phyloP scores from a whole-genome alignment of 2,888 invertebrate genomes.

The Sisyra nigra region DNA sequence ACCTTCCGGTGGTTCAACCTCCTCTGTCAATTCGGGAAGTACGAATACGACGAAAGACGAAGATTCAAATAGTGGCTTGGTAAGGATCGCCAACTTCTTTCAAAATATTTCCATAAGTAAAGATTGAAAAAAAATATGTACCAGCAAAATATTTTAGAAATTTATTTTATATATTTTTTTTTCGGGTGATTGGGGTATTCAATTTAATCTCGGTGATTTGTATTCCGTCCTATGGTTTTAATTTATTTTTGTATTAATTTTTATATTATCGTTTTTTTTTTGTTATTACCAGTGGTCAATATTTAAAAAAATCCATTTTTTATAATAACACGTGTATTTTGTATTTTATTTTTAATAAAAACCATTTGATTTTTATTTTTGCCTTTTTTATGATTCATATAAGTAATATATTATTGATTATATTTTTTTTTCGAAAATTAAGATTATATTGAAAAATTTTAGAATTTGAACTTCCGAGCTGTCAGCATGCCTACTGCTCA shows the following conservation, averaged over 20 bases:
- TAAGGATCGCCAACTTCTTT: conserved; percentile 41
- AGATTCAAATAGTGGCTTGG: conserved; percentile 47
- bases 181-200: not conserved
- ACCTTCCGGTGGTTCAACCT: conserved; percentile 59
- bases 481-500: not conserved
- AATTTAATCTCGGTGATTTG: not conserved
- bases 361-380: too few relatives aligned
- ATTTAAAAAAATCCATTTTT: too few relatives aligned
- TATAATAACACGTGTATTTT: too few relatives aligned
- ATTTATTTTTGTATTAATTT: too few relatives aligned
- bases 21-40: conserved; percentile 39
- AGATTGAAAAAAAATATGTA: conserved; percentile 6
- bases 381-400: too few relatives aligned
- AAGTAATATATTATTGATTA: too few relatives aligned
- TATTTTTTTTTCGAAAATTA: too few relatives aligned
- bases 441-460: too few relatives aligned
- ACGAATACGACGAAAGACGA: conserved; percentile 28
- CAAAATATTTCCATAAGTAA: conserved; percentile 16
- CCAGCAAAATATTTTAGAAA: not conserved
- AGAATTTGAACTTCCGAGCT: too few relatives aligned
- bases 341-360: too few relatives aligned
- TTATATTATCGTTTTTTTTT: too few relatives aligned
- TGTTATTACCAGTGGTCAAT: too few relatives aligned
- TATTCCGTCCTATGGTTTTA: not conserved
- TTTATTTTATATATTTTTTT: not conserved